Evolutionary conservation across 2,888 invertebrate species (phyloP).

Genomic region (Ochlodes sylvanus): DNA sequence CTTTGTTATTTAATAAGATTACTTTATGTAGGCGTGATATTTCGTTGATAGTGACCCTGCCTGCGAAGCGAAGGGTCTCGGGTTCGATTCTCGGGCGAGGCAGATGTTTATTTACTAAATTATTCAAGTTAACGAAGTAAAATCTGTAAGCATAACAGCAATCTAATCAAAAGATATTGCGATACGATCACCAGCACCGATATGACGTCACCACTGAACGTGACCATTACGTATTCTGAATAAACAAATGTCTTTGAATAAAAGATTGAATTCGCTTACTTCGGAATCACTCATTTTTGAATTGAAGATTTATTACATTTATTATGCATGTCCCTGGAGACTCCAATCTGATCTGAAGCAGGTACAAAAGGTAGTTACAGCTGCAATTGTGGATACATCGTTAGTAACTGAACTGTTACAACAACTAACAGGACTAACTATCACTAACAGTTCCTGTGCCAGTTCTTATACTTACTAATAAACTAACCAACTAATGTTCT

Average conservation of each 20-base stretch:
- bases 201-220: slow-evolving; percentile 22
- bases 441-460: too few species aligned
- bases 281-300: slow-evolving; percentile 36
- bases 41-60: too few species aligned
- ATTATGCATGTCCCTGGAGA: slow-evolving; percentile 25
- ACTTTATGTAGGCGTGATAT: too few species aligned
- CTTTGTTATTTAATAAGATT: too few species aligned
- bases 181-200: slow-evolving; percentile 11
- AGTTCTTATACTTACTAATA: too few species aligned
- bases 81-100: too few species aligned
- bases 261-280: slow-evolving; percentile 36
- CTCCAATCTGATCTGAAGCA: slow-evolving; percentile 10
- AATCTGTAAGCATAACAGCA: neutral
- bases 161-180: slow-evolving; percentile 14
- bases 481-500: too few species aligned
- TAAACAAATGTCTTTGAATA: slow-evolving; percentile 38
- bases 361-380: neutral
- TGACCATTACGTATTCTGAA: slow-evolving; percentile 35
- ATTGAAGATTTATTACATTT: slow-evolving; percentile 35
- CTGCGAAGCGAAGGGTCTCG: too few species aligned
- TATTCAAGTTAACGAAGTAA: neutral
- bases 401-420: too few species aligned
- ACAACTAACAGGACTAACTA: too few species aligned
- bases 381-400: too few species aligned
- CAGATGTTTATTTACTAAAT: too few species aligned